Base-by-base conservation (phyloP, 2,113 vertebrate species). In the Helogale parvula region DNA sequence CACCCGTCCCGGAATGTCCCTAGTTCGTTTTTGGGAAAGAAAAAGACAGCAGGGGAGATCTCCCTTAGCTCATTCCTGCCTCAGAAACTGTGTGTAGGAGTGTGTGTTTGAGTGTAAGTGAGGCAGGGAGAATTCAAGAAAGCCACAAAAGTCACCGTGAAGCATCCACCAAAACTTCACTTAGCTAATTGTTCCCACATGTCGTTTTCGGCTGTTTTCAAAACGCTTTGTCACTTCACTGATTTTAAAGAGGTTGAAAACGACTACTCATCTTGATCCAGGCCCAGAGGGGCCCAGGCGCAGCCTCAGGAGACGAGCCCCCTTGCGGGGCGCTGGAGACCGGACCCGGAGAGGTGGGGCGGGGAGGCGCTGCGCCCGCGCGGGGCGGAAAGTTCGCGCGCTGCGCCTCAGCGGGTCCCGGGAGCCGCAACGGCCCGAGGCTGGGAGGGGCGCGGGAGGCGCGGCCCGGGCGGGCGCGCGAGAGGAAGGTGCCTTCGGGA, bases 401-500 rank as follows among this genome's bases (percentile, higher is more conserved):
- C 86, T 14, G 76, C 35, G 50, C 72, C 80, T 84, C 76, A 23
- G 72, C 65, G 0, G 60, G 88, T 94, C 85, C 27, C 15, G 0
- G 89, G 71, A 88, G 86, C 77, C 25, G 69, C 65, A 3, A 90
- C 93, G 33, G 93, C 68, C 60, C 52, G 0, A 45, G 79, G 82
- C 66, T 19, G 94, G 96, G 96, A 90, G 94, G 95, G 94, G 94
- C 86, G 92, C 87, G 69, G 95, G 93, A 94, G 97, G 98, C 93
- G 97, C 95, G 66, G 98, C 88, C 92, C 27, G 80, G 77, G 81
- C 95, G 92, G 87, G 94, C 96, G 93, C 96, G 98, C 93, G 95
- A 88, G 90, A 94, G 96, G 97, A 96, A 97, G 97, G 97, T 98
- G 97, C 96, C 96, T 96, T 82, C 97, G 96, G 98, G 98, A 97